Conservation (phyloP, 2,797 vertebrate genomes). For the Acrossocheilus fasciatus region DNA sequence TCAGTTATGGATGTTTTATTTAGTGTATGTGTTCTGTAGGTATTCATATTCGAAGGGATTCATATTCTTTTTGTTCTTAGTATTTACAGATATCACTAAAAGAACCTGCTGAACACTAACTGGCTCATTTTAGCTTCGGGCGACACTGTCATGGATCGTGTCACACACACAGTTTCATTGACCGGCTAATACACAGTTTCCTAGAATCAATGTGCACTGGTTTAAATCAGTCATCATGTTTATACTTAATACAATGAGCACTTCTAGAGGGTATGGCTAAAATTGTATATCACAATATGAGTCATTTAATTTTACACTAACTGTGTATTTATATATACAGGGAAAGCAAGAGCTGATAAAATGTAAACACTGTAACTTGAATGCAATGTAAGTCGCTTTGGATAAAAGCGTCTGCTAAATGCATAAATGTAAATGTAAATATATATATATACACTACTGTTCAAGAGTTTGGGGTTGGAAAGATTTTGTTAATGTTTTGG, state of each 20-base stretch:
- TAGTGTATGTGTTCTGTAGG: background rate
- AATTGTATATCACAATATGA: background rate
- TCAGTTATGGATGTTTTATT: background rate
- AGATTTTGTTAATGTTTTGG: background rate
- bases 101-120: conserved; percentile 9
- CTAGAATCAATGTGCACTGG: background rate
- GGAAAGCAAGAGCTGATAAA: too few relatives aligned
- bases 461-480: background rate
- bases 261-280: background rate
- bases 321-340: background rate
- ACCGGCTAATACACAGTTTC: background rate
- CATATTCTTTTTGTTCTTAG: background rate
- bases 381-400: too few relatives aligned
- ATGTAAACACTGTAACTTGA: too few relatives aligned
- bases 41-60: too few relatives aligned
- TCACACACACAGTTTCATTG: background rate
- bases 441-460: background rate
- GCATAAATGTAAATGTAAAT: too few relatives aligned
- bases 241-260: background rate
- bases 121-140: background rate
- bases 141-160: background rate
- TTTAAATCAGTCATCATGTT: background rate
- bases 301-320: background rate
- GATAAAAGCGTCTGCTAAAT: too few relatives aligned
- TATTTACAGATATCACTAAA: background rate